Evolutionary conservation across 1,140 invertebrate genomes (phyloP), one percentile per base, ranked within the genome.

Genomic region (Diuraphis noxia): DNA sequence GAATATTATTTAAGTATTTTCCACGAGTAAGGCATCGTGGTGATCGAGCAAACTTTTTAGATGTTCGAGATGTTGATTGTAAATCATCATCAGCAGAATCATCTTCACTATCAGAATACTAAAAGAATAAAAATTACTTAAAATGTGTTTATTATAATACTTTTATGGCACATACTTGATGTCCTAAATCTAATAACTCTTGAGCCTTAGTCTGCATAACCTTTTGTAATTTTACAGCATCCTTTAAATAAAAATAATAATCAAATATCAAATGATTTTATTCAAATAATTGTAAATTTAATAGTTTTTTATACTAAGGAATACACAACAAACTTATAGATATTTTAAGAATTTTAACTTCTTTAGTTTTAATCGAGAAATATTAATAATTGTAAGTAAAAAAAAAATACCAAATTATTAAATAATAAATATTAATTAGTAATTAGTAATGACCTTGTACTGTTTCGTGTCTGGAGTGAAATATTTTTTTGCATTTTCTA

Each of bases 401-500:
- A 79, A 79, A 25, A 8, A 36, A 23, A 79, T 8, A 23, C 23
- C 10, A 82, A 40, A 79, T 40, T 46, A 40, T 9, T 82, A 52
- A 56, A 82, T 84, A 63, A 23, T 56, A 52, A 46, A 49, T 49
- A 49, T 49, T 49, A 49, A 49, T 49, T 21, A 87, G 2, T 30
- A 30, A 56, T 25, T 56, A n/a, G 19, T 17, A 92, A 92, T 93
- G 94, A 96, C 96, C 94, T 97, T 97, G 93, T 98, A 99, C 43
- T 99, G 94, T 93, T 96, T 96, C 8, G 98, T 98, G 88, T 97
- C 97, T 77, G 97, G 96, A 88, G 97, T 94, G 94, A 99, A 99
- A 94, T 99, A 99, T 93, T 97, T 96, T 93, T 98, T 98, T 17
- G 98, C 98, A 95, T 99, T 99, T 93, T 99, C 97, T 95, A 99